A percentile compares a stretch with the other conserved stretches of the same genome.
Conservation (phyloP, 2,113 vertebrate species). For the Ailuropoda melanoleuca region DNA sequence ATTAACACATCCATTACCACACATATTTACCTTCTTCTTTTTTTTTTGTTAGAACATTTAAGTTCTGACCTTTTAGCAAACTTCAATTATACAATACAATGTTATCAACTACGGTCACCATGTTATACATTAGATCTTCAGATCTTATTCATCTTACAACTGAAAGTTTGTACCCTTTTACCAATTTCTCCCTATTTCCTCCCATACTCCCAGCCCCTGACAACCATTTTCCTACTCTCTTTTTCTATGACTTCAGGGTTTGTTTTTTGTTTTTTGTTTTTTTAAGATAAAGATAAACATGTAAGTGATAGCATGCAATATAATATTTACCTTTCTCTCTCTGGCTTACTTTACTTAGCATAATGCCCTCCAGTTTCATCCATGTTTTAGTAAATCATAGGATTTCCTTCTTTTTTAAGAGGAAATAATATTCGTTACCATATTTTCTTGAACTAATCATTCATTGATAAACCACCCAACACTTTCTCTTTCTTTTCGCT, state of each 20-base stretch:
- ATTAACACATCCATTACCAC: background rate
- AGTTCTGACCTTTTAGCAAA: background rate
- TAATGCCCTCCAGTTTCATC: background rate
- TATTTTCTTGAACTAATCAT: background rate
- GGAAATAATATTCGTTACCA: background rate
- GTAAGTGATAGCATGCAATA: background rate
- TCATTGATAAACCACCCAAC: background rate
- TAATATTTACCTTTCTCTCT: background rate
- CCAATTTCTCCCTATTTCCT: background rate
- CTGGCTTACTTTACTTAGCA: background rate
- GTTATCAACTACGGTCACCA: background rate
- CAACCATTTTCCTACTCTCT: background rate
- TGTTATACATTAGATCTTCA: background rate
- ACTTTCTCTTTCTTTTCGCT: background rate
- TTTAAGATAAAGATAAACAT: background rate
- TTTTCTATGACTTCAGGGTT: background rate
- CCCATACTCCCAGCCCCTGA: background rate
- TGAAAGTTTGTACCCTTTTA: background rate
- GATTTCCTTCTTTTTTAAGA: background rate
- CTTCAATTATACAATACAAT: background rate
- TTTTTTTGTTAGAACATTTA: background rate
- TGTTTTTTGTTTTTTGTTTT: background rate
- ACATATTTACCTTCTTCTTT: background rate
- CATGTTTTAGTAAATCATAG: background rate
- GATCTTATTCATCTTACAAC: background rate